A percentile compares a stretch with the other conserved stretches of the same genome.
Conservation (phyloP, 2,797 vertebrate species). For the Bovichtus variegatus region DNA sequence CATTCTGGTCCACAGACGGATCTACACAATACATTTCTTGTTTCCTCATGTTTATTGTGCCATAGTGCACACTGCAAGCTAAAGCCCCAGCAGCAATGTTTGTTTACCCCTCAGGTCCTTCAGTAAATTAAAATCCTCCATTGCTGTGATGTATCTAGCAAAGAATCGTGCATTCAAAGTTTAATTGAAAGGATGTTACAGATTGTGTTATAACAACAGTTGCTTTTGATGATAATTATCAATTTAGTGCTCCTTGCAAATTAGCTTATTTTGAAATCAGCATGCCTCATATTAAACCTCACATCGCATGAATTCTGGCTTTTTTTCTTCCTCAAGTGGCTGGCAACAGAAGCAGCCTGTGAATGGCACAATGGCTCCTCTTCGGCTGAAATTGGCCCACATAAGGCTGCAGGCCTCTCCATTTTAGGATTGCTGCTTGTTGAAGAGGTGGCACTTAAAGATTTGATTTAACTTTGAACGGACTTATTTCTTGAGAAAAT, state of each 20-base stretch:
- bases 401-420: slow-evolving; percentile 20
- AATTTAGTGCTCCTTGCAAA: slow-evolving; percentile 46
- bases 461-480: slow-evolving; percentile 65
- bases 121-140: slow-evolving; percentile 30
- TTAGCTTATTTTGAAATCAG: slow-evolving; percentile 59
- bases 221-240: slow-evolving; percentile 57
- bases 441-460: slow-evolving; percentile 49
- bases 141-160: slow-evolving; percentile 9
- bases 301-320: slow-evolving; percentile 30
- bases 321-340: slow-evolving; percentile 29
- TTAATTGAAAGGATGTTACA: slow-evolving; percentile 19
- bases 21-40: background rate
- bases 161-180: slow-evolving; percentile 22
- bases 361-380: slow-evolving; percentile 51
- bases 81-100: slow-evolving; percentile 20
- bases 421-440: slow-evolving; percentile 15
- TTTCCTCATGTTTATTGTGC: slow-evolving; percentile 9
- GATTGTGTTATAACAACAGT: slow-evolving; percentile 40
- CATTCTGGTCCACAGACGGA: background rate
- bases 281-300: slow-evolving; percentile 48
- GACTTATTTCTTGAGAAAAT: slow-evolving; percentile 78
- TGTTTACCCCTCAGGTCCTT: slow-evolving; percentile 20
- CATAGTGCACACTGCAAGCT: background rate
- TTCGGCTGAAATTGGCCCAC: slow-evolving; percentile 36
- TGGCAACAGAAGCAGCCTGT: slow-evolving; percentile 35